phyloP scores from a whole-genome alignment of 2,113 vertebrate genomes.

The Oceanodroma tethys region DNA sequence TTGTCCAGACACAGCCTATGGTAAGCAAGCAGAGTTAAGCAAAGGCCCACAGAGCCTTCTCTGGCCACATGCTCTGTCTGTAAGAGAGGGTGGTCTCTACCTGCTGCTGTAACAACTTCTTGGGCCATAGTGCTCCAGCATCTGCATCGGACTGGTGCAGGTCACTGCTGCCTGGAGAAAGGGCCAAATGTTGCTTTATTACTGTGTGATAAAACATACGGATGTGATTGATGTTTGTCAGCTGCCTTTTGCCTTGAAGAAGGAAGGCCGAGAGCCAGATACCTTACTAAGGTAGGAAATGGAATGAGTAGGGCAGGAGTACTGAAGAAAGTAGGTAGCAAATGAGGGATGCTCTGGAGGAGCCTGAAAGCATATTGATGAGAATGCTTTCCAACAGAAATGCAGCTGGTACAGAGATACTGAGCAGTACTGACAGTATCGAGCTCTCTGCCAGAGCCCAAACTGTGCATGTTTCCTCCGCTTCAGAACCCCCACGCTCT shows the following conservation, averaged over 20 bases:
- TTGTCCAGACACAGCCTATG: slow-evolving; percentile 81
- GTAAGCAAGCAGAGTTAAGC: slow-evolving; percentile 70
- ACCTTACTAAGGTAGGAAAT: neutral
- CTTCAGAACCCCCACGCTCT: slow-evolving; percentile 35
- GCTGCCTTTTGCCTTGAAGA: slow-evolving; percentile 15
- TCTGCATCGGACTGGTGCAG: neutral
- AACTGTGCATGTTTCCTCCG: slow-evolving; percentile 1
- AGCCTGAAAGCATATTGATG: neutral
- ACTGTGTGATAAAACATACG: neutral
- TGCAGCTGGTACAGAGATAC: slow-evolving; percentile 30
- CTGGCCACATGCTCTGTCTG: neutral
- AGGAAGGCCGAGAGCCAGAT: neutral
- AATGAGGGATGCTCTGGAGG: slow-evolving; percentile 26
- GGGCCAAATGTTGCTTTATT: neutral
- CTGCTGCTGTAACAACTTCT: neutral
- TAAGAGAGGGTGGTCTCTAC: neutral
- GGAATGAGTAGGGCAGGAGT: neutral
- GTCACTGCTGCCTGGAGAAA: neutral
- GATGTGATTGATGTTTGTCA: slow-evolving; percentile 2
- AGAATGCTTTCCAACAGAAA: slow-evolving; percentile 46
- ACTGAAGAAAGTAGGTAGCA: neutral
- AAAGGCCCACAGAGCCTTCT: neutral
- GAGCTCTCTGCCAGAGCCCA: slow-evolving; percentile 12
- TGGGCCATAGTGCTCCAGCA: neutral
- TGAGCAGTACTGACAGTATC: slow-evolving; percentile 45